phyloP scores from a whole-genome alignment of 2,113 vertebrate genomes.

The Rhinichthys klamathensis region DNA sequence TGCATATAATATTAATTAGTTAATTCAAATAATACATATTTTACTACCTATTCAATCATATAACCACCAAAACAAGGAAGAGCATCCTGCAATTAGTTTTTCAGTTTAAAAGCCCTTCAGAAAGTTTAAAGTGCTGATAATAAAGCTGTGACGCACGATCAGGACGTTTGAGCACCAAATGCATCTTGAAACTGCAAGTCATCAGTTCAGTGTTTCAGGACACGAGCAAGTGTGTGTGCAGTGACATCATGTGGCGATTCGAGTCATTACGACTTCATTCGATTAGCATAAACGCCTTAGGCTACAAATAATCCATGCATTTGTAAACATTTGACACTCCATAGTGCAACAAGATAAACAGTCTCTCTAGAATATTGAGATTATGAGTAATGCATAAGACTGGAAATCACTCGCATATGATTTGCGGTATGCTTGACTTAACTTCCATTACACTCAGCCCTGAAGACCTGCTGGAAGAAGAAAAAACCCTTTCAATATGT shows the following conservation, averaged over 20 bases:
- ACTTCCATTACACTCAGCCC: constrained; percentile 3
- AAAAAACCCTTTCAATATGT: background rate
- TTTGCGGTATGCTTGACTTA: background rate
- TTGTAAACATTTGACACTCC: constrained; percentile 42
- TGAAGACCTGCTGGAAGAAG: background rate
- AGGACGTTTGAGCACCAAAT: background rate
- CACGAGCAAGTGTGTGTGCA: background rate
- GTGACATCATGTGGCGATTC: constrained; percentile 53
- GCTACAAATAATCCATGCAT: constrained; percentile 38
- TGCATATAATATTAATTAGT: background rate
- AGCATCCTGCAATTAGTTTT: background rate
- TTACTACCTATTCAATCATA: no score
- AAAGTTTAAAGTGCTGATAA: background rate
- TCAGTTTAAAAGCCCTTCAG: background rate
- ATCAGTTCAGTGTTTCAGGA: background rate
- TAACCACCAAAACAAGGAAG: background rate
- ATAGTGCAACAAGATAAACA: background rate
- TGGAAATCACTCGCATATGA: constrained; percentile 8
- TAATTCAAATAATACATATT: no score
- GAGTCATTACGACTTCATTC: constrained; percentile 15
- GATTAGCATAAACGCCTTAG: background rate
- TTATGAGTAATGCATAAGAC: constrained; percentile 23
- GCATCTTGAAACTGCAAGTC: background rate
- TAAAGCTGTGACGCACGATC: background rate
- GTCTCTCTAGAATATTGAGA: constrained; percentile 8